phyloP scores from a whole-genome alignment of 2,113 vertebrate species.

The Myotis yumanensis region DNA sequence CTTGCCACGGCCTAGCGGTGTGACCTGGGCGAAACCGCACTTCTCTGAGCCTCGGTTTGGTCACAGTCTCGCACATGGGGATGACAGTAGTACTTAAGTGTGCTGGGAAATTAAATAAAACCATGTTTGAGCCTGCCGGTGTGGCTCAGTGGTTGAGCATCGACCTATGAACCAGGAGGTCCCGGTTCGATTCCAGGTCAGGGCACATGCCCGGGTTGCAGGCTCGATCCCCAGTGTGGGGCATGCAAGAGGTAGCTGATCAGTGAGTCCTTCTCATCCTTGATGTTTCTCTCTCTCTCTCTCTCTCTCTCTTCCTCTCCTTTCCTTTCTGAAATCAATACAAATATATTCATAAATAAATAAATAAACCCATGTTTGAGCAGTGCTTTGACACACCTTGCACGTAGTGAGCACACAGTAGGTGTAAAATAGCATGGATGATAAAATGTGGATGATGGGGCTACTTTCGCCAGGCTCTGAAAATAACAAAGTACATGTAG shows the following conservation, averaged over 20 bases:
- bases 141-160: too few relatives aligned
- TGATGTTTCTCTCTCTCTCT: too few relatives aligned
- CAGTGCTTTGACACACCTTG: accelerated
- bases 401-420: neutral
- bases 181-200: too few relatives aligned
- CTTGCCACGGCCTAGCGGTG: neutral
- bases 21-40: accelerated
- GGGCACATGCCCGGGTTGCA: too few relatives aligned
- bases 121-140: accelerated
- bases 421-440: neutral
- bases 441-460: neutral
- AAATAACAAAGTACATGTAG: neutral
- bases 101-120: neutral
- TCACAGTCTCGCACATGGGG: neutral
- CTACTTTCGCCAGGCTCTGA: neutral
- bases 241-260: too few relatives aligned
- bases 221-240: too few relatives aligned
- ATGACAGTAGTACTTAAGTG: accelerated
- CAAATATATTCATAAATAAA: too few relatives aligned
- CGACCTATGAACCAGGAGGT: too few relatives aligned
- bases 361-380: accelerated
- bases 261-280: too few relatives aligned
- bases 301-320: too few relatives aligned
- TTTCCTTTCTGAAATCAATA: too few relatives aligned
- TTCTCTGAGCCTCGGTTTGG: neutral